Evolutionary conservation across 2,888 invertebrate genomes (phyloP).

Genomic region (Endomychus coccineus): DNA sequence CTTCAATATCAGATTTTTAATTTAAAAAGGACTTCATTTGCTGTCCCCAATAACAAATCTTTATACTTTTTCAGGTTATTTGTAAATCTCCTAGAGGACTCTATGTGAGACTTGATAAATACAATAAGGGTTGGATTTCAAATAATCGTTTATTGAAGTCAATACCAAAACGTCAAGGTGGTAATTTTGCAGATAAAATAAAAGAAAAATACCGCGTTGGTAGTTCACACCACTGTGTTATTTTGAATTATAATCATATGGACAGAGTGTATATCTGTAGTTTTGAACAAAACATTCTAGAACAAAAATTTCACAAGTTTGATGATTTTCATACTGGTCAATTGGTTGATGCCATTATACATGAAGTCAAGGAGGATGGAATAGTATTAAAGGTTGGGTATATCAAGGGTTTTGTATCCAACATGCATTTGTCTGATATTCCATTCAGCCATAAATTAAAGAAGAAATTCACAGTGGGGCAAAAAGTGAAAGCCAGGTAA

Average conservation of each 20-base stretch:
- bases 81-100: constrained; percentile 30
- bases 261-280: constrained; percentile 62
- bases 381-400: constrained; percentile 49
- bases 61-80: constrained; percentile 25
- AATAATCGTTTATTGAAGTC: constrained; percentile 32
- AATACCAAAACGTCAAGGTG: constrained; percentile 37
- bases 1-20: no score
- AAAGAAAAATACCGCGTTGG: constrained; percentile 47
- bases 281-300: constrained; percentile 51
- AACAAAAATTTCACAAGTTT: constrained; percentile 50
- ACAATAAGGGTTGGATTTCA: constrained; percentile 35
- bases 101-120: constrained; percentile 30
- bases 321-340: constrained; percentile 50
- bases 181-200: constrained; percentile 45
- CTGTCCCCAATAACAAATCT: no score
- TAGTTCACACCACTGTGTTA: constrained; percentile 45
- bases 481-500: constrained; percentile 50
- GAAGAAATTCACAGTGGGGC: constrained; percentile 51
- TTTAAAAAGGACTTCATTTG: no score
- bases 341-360: constrained; percentile 48
- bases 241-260: constrained; percentile 58
- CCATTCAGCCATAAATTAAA: constrained; percentile 40
- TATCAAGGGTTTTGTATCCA: constrained; percentile 51
- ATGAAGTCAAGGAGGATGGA: constrained; percentile 45
- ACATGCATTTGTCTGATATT: constrained; percentile 50